Evolutionary conservation across 2,113 vertebrate species (phyloP), one percentile per base, ranked within the genome.

Genomic region (Urocolius indicus): DNA sequence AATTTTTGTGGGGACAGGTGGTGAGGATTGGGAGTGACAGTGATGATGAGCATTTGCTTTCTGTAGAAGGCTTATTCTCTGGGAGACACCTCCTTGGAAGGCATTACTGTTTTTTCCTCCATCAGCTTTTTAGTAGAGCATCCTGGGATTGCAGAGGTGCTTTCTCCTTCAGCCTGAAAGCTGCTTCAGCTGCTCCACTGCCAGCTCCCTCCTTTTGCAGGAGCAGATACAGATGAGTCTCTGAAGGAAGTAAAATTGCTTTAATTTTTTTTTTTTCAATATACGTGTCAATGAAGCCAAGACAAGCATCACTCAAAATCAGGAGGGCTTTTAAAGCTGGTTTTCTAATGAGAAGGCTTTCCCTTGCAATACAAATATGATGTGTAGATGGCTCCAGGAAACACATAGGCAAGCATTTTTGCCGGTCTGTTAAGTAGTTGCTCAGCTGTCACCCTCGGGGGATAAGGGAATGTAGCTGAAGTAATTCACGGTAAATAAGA

Each of bases 361-460:
- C 51, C 26, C 43, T 93, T 86, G 22, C 68, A 89, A 16, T 20
- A 38, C 34, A 89, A 23, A 26, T 77, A 20, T 10, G 77, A n/a
- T 23, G 18, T 74, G 34, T 83, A 51, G 71, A 73, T 84, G 43
- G 26, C 68, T 86, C 38, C 55, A 81, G 41, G 57, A 84, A 94
- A 61, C 69, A 55, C 27, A n/a, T 4, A 87, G 75, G 36, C 68
- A 75, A 68, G 36, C 57, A 36, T 71, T 93, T 90, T 72, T 94
- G 76, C 72, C 4, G 4, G 48, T 78, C 73, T 94, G 61, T 91
- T 84, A 87, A 96, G 71, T 68, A 51, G 68, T 58, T 88, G 83
- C 76, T 96, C 79, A 92, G 73, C 73, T 88, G 90, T 92, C 83
- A 89, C 83, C 54, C 76, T 87, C 61, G 83, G 72, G 83, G 83